Evolutionary conservation across 2,888 invertebrate species (phyloP), one percentile per base, ranked within the genome.

Genomic region (Aspidapion aeneum): DNA sequence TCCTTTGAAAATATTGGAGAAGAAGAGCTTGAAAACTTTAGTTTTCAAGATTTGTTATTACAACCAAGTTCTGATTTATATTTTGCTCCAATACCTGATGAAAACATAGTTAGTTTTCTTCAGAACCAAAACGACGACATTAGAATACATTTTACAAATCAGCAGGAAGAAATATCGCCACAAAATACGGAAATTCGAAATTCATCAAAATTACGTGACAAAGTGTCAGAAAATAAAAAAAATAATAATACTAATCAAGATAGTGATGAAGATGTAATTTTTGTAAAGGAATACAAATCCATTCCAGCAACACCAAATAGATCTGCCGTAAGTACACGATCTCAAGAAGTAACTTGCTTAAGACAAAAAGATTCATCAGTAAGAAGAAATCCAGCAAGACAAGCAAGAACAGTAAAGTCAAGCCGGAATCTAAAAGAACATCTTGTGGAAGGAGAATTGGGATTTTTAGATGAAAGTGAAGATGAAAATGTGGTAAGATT

Each of bases 381-480:
- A 12, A 63, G 73, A 56, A 68, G 73, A 50, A 73, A 73, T 60
- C 73, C 73, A 5, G 64, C 69, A 12, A 64, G 73, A 48, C 68
- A 63, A 22, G 69, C 65, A 1, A 69, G 73, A 55, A 63, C 19
- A 1, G 50, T 51, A 16, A 68, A 63, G 35, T 67, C 63, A 20
- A 66, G 64, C 16, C 65, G 62, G 55, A 63, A 67, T 61, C 60
- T 69, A 1, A 68, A 70, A 20, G 71, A 73, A 21, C 62, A 68
- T 18, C 61, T 72, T 5, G 66, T 68, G 18, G 73, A 71, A 55
- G 71, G 72, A 51, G 73, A 73, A 57, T 72, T 73, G 52, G 70
- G 63, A 16, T 68, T 73, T 61, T 62, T 73, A 22, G 72, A 72
- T 21, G 56, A 69, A 17, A 65, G 67, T 50, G 71, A 70, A 18